Evolutionary conservation across 2,113 vertebrate species (phyloP).

Genomic region (Electrona antarctica): DNA sequence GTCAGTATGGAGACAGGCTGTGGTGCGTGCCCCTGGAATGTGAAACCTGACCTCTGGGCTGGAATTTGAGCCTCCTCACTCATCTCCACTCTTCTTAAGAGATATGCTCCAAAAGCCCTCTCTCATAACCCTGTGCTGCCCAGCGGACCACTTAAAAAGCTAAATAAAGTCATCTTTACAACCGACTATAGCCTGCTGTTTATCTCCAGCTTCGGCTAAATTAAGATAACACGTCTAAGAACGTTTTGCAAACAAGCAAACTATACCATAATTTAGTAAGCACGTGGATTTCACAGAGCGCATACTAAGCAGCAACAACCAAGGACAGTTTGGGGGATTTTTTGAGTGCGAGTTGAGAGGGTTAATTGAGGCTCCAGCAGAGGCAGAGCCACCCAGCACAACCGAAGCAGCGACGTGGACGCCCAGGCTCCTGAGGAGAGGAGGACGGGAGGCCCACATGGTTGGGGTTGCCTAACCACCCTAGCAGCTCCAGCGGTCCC

Average conservation of each 20-base stretch:
- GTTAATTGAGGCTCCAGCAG: conserved; percentile 22
- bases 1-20: conserved; percentile 74
- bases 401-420: conserved; percentile 72
- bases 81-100: conserved; percentile 68
- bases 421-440: conserved; percentile 67
- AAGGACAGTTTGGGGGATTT: not conserved
- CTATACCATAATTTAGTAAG: not conserved
- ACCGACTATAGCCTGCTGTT: conserved; percentile 14
- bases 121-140: conserved; percentile 26
- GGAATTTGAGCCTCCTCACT: conserved; percentile 74
- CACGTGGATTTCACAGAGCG: not conserved
- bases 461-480: conserved; percentile 52
- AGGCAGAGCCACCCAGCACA: conserved; percentile 56
- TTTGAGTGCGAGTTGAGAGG: conserved; percentile 19
- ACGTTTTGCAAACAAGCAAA: not conserved
- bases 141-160: conserved; percentile 33
- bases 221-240: conserved; percentile 36
- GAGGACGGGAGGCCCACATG: conserved; percentile 72
- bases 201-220: conserved; percentile 35
- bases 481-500: conserved; percentile 64
- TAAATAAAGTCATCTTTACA: conserved; percentile 52
- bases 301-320: not conserved
- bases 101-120: conserved; percentile 47
- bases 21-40: conserved; percentile 79
- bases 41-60: conserved; percentile 76